Conservation (phyloP, 2,888 invertebrate genomes). For the Horisme vitalbata region DNA sequence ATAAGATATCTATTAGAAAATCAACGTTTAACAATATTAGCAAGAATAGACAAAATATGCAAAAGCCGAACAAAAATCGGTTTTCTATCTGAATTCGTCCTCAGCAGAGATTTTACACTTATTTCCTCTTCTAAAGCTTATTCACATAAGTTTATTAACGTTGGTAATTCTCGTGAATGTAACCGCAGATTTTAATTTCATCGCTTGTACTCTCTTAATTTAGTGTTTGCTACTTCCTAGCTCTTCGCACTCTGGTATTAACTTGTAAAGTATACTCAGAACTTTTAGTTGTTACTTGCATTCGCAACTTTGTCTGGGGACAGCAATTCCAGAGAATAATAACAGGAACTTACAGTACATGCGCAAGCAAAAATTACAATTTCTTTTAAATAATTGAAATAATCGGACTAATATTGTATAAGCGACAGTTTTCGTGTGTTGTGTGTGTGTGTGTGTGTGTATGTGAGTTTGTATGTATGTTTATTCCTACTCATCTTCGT, state of each 20-base stretch:
- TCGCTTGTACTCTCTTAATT: slow-evolving; percentile 59
- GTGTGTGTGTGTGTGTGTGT: too few relatives aligned
- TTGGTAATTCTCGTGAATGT: slow-evolving; percentile 49
- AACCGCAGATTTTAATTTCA: slow-evolving; percentile 67
- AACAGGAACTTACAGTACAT: slow-evolving; percentile 13
- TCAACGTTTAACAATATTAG: too few relatives aligned
- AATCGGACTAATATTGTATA: too few relatives aligned
- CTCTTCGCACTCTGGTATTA: slow-evolving; percentile 29
- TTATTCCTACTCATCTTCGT: too few relatives aligned
- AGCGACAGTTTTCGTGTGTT: too few relatives aligned
- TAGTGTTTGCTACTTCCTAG: slow-evolving; percentile 48
- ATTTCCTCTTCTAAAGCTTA: slow-evolving; percentile 38
- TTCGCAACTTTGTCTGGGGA: slow-evolving; percentile 15
- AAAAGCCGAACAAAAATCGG: not conserved
- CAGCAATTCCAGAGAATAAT: slow-evolving; percentile 18
- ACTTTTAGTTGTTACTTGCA: slow-evolving; percentile 25
- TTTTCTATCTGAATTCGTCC: not conserved
- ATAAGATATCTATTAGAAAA: too few relatives aligned
- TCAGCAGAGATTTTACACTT: slow-evolving; percentile 23
- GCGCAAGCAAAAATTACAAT: slow-evolving; percentile 6
- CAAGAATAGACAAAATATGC: too few relatives aligned
- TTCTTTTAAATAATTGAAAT: too few relatives aligned
- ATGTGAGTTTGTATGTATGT: too few relatives aligned
- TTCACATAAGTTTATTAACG: slow-evolving; percentile 61
- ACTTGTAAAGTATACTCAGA: slow-evolving; percentile 22